Percentiles rank a stretch among this genome's conserved stretches.
Evolutionary conservation across 2,113 vertebrate genomes (phyloP).

Genomic region (Zosterops lateralis): DNA sequence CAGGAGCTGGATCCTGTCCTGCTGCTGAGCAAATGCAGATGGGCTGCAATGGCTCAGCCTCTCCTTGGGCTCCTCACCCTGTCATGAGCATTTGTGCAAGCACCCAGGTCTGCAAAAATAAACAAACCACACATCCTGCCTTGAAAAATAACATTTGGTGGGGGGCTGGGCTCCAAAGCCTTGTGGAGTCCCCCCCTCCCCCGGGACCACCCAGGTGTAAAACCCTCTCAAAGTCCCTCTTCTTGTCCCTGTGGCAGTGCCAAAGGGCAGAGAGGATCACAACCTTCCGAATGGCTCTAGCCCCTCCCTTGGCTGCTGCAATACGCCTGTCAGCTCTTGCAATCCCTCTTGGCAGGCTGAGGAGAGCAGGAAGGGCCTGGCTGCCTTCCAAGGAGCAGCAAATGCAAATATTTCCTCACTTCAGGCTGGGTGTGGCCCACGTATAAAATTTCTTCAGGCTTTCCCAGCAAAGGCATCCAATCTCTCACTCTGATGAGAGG

Average conservation of each 20-base stretch:
- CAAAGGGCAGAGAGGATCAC: neutral
- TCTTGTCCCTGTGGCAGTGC: neutral
- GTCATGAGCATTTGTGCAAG: neutral
- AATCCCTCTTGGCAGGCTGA: constrained; percentile 27
- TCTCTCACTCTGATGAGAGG: fast-evolving
- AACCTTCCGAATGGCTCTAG: fast-evolving
- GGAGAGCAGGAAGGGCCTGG: constrained; percentile 21
- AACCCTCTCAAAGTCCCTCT: fast-evolving
- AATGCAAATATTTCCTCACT: constrained; percentile 59
- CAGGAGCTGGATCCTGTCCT: neutral
- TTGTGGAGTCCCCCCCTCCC: neutral
- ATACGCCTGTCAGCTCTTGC: neutral
- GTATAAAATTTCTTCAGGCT: constrained; percentile 24
- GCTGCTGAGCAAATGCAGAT: fast-evolving
- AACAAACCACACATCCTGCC: neutral
- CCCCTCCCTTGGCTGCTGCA: constrained; percentile 17
- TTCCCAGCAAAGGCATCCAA: neutral
- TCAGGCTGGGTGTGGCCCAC: neutral
- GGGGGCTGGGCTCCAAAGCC: neutral
- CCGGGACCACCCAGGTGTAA: neutral
- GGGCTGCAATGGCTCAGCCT: fast-evolving
- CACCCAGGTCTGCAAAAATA: neutral
- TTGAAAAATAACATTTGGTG: neutral
- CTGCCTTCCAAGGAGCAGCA: constrained; percentile 52
- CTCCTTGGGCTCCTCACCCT: neutral